A percentile compares a stretch with the other conserved stretches of the same genome.
Evolutionary conservation across 2,888 invertebrate genomes (phyloP).

Genomic region (Hylaea fasciaria): DNA sequence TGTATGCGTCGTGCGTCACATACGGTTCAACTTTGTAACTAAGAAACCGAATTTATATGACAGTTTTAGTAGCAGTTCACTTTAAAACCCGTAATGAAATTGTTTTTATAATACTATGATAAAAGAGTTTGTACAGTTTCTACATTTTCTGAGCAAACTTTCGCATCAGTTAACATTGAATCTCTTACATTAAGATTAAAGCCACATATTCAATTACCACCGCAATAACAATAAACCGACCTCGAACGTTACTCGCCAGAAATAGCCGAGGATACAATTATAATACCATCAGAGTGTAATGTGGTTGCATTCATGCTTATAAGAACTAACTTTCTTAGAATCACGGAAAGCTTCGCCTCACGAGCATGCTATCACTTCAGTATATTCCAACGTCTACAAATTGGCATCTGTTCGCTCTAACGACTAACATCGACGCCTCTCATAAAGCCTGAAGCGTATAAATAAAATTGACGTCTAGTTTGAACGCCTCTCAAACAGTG

Average conservation of each 20-base stretch:
- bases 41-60: too few species aligned
- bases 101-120: too few species aligned
- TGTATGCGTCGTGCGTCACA: too few species aligned
- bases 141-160: not conserved
- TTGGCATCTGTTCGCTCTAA: conserved; percentile 54
- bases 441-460: conserved; percentile 49
- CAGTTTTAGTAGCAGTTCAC: too few species aligned
- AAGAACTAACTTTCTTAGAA: conserved; percentile 50
- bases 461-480: conserved; percentile 55
- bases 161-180: conserved; percentile 7
- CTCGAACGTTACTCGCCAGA: conserved; percentile 21
- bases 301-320: conserved; percentile 49
- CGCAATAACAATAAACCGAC: conserved; percentile 26
- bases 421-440: conserved; percentile 53
- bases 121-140: too few species aligned
- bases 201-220: conserved; percentile 28
- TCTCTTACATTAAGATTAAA: conserved; percentile 16
- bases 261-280: conserved; percentile 47
- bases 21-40: too few species aligned
- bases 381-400: conserved; percentile 52
- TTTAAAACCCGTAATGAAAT: too few species aligned
- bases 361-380: conserved; percentile 46
- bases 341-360: conserved; percentile 47
- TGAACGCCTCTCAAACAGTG: conserved; percentile 47
- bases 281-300: conserved; percentile 52